Evolutionary conservation across 2,797 vertebrate genomes (phyloP), one percentile per base, ranked within the genome.

Genomic region (Choloepus didactylus): DNA sequence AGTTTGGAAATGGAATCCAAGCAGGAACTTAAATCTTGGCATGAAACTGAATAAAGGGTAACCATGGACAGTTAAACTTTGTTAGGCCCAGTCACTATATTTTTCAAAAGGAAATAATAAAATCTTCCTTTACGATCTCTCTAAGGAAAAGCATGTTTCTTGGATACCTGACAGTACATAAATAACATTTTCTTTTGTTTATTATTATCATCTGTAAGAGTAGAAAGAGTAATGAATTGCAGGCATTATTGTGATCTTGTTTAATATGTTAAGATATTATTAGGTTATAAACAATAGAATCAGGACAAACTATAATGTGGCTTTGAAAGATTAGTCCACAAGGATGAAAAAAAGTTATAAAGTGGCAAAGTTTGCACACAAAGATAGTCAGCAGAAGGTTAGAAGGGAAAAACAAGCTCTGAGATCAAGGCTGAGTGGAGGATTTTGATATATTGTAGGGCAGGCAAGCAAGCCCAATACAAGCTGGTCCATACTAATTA

Each of bases 251-350:
- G 60, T 80, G 93, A 80, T 82, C 76, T 95, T 95, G 91, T 91
- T 96, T 94, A 95, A 84, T 95, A 89, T 60, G 2, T 89, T 91
- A 96, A 96, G 25, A 56, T 91, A 91, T 84, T 95, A 96, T 89
- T 96, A 83, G 9, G 14, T 96, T 95, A 96, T 59, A 84, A 95
- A 91, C 86, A 96, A 89, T 95, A 81, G 86, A 91, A 94, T 64
- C 89, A 18, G 46, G 49, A 60, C 51, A 72, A 81, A 87, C 91
- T 95, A 93, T 92, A 92, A 87, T 76, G 83, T 41, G 67, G 56
- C 7, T 90, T 93, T 89, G 56, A 95, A 95, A 94, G 46, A 84
- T 67, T 67, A 95, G 46, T 72, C 23, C 23, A 89, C 67, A 95
- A 73, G 76, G 82, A 88, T 87, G n/a, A 44, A 46, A 77, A 77